phyloP scores from a whole-genome alignment of 2,797 vertebrate species.

The Rhinoraja longicauda region DNA sequence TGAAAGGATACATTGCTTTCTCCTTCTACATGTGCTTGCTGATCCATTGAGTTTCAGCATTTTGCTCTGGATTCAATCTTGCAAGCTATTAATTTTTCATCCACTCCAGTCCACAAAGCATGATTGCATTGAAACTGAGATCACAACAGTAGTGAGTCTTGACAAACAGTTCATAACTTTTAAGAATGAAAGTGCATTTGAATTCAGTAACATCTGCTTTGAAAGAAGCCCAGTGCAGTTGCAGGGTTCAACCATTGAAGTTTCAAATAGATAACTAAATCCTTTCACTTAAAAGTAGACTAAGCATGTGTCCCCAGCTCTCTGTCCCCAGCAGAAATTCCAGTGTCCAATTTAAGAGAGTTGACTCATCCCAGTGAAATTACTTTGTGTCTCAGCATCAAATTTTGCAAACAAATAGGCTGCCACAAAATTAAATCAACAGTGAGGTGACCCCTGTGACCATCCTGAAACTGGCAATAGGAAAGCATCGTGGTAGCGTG shows the following conservation, averaged over 20 bases:
- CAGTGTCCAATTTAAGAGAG: neutral
- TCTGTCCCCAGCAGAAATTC: too few species aligned
- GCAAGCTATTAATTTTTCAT: neutral
- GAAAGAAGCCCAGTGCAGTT: neutral
- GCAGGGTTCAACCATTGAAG: neutral
- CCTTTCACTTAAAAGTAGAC: neutral
- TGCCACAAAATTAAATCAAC: neutral
- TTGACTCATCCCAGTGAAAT: neutral
- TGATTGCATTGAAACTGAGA: neutral
- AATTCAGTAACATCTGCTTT: neutral
- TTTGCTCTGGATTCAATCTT: neutral
- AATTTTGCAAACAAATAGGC: neutral
- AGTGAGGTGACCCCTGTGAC: neutral
- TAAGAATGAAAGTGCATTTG: neutral
- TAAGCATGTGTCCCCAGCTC: neutral
- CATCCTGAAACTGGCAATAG: neutral
- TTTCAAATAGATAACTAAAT: neutral
- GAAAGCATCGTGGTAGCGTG: neutral
- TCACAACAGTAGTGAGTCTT: neutral
- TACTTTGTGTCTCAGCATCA: neutral
- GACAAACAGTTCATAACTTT: neutral
- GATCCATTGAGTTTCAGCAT: too few species aligned
- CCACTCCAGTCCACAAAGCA: neutral
- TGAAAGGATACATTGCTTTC: too few species aligned
- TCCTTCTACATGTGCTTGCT: too few species aligned